Percentiles rank a stretch among this genome's conserved stretches.
Conservation (phyloP, 1,140 invertebrate species). For the Euura saliciscinereae region DNA sequence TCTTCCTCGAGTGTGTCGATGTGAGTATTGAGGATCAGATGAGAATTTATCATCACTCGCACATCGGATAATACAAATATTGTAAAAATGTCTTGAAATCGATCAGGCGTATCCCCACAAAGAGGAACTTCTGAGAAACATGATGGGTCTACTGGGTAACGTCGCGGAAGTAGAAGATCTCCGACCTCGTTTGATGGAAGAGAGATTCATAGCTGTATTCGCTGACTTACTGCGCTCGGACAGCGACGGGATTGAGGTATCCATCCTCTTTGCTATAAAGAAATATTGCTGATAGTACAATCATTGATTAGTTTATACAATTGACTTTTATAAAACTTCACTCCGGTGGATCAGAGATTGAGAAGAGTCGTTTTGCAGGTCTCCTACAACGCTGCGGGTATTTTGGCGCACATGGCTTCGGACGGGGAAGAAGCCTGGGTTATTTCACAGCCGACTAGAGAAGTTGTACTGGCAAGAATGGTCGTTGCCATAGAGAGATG, state of each 20-base stretch:
- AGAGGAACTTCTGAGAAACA: conserved; percentile 89
- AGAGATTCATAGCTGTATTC: conserved; percentile 85
- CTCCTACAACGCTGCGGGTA: conserved; percentile 96
- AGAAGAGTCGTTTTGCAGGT: conserved; percentile 62
- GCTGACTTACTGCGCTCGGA: conserved; percentile 81
- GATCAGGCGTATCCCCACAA: conserved; percentile 82
- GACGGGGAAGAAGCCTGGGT: conserved; percentile 88
- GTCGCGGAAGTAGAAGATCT: conserved; percentile 91
- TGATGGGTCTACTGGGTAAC: conserved; percentile 96
- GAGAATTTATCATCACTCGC: no score
- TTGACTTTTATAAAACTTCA: neutral
- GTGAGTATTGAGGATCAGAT: conserved; percentile 52
- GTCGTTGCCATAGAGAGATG: conserved; percentile 84
- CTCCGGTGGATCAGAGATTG: neutral
- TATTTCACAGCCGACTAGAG: conserved; percentile 70
- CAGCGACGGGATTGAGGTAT: conserved; percentile 93
- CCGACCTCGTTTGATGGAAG: conserved; percentile 84
- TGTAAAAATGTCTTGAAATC: neutral
- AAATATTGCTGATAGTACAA: neutral
- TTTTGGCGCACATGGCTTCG: conserved; percentile 92
- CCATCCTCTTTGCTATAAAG: conserved; percentile 11
- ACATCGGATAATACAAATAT: no score
- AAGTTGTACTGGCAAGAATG: conserved; percentile 79
- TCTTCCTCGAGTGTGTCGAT: conserved; percentile 84
- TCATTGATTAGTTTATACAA: conserved; percentile 3